These are phyloP conservation scores for Ascidia mentula DNA, from an alignment of 23 tunicate species.

Conservation along the genomic window DNA sequence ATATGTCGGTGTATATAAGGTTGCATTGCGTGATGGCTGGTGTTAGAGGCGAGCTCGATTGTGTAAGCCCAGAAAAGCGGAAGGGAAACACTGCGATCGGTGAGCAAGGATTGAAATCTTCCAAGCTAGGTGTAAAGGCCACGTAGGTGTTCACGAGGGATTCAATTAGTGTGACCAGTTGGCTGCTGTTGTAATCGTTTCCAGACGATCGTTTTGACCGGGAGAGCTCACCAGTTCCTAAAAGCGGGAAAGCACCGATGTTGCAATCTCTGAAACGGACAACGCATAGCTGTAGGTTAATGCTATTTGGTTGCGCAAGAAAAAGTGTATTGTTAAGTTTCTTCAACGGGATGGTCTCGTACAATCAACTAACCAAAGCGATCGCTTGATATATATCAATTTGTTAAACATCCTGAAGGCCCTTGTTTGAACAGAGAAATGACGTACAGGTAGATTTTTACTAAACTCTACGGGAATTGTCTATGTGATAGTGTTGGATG, in stretches of 20 bases:
- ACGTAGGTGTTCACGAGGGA: neutral
- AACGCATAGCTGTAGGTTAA: no score
- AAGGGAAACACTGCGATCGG: slow-evolving; percentile 31
- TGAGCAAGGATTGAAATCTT: neutral
- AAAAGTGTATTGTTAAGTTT: no score
- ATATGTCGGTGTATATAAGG: slow-evolving; percentile 11
- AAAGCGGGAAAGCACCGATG: neutral
- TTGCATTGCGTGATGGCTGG: slow-evolving; percentile 30
- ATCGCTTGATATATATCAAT: no score
- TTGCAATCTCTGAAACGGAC: neutral
- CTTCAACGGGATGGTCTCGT: no score
- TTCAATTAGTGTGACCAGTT: neutral
- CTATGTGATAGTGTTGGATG: no score
- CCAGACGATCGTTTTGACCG: neutral
- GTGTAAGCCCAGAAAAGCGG: slow-evolving; percentile 28
- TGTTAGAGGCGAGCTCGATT: slow-evolving; percentile 17
- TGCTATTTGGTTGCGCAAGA: no score
- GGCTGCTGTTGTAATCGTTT: neutral
- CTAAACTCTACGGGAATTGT: no score
- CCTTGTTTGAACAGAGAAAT: no score
- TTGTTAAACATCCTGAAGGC: no score
- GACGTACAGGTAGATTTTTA: no score
- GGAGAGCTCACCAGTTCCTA: neutral
- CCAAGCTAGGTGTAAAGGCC: neutral
- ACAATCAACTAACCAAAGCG: no score